Base-by-base conservation (phyloP, 2,888 invertebrate species). In the Sphecodes monilicornis region DNA sequence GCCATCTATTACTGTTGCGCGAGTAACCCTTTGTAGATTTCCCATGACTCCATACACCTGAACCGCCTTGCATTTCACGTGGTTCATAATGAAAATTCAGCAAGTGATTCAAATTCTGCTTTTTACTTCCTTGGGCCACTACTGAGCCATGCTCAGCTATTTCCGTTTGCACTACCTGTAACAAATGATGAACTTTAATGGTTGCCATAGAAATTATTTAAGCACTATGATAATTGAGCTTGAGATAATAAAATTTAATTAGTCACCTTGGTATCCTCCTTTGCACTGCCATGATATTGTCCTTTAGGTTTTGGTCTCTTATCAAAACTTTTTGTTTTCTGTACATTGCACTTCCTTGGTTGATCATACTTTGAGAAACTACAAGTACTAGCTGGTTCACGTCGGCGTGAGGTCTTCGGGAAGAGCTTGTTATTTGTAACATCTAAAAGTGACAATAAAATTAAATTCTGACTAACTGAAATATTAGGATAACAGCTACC, bases 31-130 rank as follows among this genome's bases (percentile, higher is more conserved):
- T 91, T 76, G 76, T 86, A 88, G 94, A 95, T 93, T 87, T 92
- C 79, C 91, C 91, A 80, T 86, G 86, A 86, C 81, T 90, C 92
- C 93, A 92, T 77, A 85, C 83, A 68, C 94, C 84, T 93, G 92
- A 79, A 95, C 95, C 88, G 94, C 94, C 93, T 95, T 88, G 95
- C 93, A 88, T 89, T 75, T 96, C 96, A 73, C 97, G 96, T 71
- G 97, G 96, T 87, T 97, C 96, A 95, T 97, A 98, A 95, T 97
- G 97, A 95, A 99, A 99, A 95, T 98, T 98, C 92, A 98, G 96
- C 96, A 99, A 96, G 96, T 98, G 98, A 95, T 98, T 98, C 95
- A 98, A 96, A 95, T 98, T 98, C 96, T 97, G 98, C 96, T 98
- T 98, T 95, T 98, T 98, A 95, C 97, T 97, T 95, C 98, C 98